Evolutionary conservation across 2,888 invertebrate species (phyloP).

Genomic region (Eremobia ochroleuca): DNA sequence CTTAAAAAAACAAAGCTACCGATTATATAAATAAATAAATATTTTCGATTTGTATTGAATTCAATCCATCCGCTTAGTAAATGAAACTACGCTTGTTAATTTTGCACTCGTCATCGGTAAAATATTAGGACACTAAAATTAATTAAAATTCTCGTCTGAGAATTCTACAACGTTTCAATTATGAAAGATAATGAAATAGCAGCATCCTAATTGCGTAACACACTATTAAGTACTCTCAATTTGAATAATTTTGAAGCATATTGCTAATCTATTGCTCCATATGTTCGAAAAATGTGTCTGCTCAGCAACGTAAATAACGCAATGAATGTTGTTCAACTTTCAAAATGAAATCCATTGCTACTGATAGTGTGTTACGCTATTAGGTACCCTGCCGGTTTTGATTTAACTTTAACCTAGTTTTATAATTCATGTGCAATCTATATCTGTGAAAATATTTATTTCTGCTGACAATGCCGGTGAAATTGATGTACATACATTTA

Average conservation of each 20-base stretch:
- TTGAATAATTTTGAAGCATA: too few species aligned
- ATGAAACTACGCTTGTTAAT: background rate
- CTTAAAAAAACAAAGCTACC: background rate
- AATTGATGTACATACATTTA: background rate
- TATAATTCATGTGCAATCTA: background rate
- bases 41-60: background rate
- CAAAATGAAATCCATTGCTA: too few species aligned
- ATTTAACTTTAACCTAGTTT: background rate
- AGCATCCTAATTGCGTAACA: too few species aligned
- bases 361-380: too few species aligned
- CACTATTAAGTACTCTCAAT: too few species aligned
- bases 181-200: background rate
- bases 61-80: background rate
- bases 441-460: background rate
- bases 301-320: too few species aligned
- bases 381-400: too few species aligned
- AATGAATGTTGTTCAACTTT: too few species aligned
- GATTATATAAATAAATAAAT: background rate
- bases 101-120: background rate
- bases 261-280: too few species aligned
- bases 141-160: background rate
- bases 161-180: constrained; percentile 4
- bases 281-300: too few species aligned
- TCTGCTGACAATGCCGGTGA: background rate
- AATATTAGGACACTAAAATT: background rate